phyloP scores from a whole-genome alignment of 2,113 vertebrate species.

The Cynocephalus volans region DNA sequence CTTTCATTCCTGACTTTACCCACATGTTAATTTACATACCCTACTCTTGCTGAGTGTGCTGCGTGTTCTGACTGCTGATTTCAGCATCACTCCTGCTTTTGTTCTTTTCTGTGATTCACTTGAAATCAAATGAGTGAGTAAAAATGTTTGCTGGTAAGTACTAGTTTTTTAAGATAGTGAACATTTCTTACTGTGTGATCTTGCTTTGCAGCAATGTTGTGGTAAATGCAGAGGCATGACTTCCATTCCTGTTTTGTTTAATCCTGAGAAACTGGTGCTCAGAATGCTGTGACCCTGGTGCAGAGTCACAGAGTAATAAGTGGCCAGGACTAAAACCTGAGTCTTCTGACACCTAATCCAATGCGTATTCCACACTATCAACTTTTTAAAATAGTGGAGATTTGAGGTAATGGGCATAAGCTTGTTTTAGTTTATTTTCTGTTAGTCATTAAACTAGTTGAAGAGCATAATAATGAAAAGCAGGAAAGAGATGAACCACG shows the following conservation, averaged over 20 bases:
- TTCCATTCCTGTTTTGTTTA: background rate
- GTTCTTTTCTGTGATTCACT: background rate
- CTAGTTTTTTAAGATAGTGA: background rate
- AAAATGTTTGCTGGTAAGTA: background rate
- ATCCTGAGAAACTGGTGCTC: background rate
- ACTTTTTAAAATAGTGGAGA: background rate
- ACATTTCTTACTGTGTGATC: background rate
- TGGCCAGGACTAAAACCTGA: no score
- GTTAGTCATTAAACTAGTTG: background rate
- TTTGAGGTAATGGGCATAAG: background rate
- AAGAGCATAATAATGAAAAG: background rate
- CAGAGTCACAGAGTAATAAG: no score
- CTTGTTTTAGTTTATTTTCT: background rate
- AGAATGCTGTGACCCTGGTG: background rate
- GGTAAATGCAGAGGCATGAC: background rate
- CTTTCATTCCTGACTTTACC: conserved; percentile 44
- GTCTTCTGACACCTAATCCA: background rate
- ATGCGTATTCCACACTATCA: rapidly evolving
- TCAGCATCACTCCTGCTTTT: background rate
- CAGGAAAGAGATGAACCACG: background rate
- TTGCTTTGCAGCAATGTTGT: background rate
- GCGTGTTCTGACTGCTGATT: background rate
- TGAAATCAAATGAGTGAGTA: background rate
- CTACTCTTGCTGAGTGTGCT: background rate
- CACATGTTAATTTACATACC: background rate